phyloP scores from a whole-genome alignment of 2,113 vertebrate genomes.

The Epinephelus lanceolatus region DNA sequence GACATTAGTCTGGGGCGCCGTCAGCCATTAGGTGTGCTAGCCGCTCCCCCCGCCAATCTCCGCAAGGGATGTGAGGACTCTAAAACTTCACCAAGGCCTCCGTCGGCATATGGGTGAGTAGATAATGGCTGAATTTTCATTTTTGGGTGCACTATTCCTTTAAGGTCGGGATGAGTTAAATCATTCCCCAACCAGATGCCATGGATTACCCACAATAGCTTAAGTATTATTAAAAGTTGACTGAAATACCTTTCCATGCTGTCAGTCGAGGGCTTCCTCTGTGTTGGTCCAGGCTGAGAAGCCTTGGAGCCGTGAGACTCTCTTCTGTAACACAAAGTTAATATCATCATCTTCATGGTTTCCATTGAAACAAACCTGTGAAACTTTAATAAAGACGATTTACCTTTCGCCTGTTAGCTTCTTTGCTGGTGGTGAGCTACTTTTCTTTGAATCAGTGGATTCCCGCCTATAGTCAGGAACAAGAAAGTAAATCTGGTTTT shows the following conservation, averaged over 20 bases:
- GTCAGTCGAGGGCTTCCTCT: constrained; percentile 84
- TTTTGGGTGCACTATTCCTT: too few species aligned
- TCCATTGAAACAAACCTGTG: neutral
- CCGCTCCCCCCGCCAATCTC: too few species aligned
- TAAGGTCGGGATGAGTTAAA: too few species aligned
- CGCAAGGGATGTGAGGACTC: too few species aligned
- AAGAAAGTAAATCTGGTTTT: constrained; percentile 14
- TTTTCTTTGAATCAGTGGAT: constrained; percentile 86
- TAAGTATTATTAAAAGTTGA: neutral
- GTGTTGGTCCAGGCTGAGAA: constrained; percentile 62
- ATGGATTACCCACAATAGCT: neutral
- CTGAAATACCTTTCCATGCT: constrained; percentile 82
- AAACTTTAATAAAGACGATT: neutral
- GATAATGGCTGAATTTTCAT: too few species aligned
- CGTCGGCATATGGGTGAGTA: too few species aligned
- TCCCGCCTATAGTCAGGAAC: constrained; percentile 82
- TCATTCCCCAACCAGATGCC: too few species aligned
- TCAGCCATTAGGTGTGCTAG: too few species aligned
- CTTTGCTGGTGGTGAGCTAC: constrained; percentile 85
- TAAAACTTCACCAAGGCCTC: too few species aligned
- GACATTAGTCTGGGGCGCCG: too few species aligned
- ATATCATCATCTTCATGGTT: neutral
- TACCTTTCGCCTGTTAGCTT: constrained; percentile 88
- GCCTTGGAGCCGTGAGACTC: constrained; percentile 80
- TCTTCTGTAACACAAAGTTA: constrained; percentile 76